phyloP scores from a whole-genome alignment of 2,797 vertebrate genomes.

The Botia almorhae region DNA sequence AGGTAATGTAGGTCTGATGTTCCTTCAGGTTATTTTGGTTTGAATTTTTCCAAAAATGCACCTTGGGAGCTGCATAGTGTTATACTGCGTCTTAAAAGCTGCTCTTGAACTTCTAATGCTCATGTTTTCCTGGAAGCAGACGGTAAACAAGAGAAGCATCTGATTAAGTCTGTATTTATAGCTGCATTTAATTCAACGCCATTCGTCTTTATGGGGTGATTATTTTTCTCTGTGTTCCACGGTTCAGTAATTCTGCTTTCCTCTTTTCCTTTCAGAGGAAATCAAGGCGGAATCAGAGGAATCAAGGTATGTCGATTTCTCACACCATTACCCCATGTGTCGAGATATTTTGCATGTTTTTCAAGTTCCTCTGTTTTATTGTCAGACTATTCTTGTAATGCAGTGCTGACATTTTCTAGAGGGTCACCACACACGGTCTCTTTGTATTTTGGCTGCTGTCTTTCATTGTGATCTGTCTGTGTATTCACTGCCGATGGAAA shows the following conservation, averaged over 20 bases:
- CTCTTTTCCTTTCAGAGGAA: constrained; percentile 78
- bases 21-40: background rate
- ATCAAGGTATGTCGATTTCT: constrained; percentile 79
- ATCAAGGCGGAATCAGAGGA: constrained; percentile 88
- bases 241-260: constrained; percentile 1
- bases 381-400: constrained; percentile 15
- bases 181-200: background rate
- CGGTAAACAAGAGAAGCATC: constrained; percentile 5
- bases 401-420: constrained; percentile 37
- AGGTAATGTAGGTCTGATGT: background rate
- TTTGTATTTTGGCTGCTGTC: constrained; percentile 27
- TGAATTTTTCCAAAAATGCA: background rate
- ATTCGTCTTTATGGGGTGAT: background rate
- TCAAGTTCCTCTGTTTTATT: constrained; percentile 7
- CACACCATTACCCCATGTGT: background rate
- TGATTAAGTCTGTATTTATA: constrained; percentile 20
- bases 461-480: constrained; percentile 30
- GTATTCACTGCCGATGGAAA: constrained; percentile 10
- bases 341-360: background rate
- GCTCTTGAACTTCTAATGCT: background rate
- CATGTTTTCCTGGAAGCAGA: background rate
- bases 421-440: constrained; percentile 23
- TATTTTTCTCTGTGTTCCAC: background rate
- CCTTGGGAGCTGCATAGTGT: background rate
- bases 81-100: constrained; percentile 6